Percentiles rank a stretch among this genome's conserved stretches.
Evolutionary conservation across 2,888 invertebrate species (phyloP).

Genomic region (Cetonia aurata): DNA sequence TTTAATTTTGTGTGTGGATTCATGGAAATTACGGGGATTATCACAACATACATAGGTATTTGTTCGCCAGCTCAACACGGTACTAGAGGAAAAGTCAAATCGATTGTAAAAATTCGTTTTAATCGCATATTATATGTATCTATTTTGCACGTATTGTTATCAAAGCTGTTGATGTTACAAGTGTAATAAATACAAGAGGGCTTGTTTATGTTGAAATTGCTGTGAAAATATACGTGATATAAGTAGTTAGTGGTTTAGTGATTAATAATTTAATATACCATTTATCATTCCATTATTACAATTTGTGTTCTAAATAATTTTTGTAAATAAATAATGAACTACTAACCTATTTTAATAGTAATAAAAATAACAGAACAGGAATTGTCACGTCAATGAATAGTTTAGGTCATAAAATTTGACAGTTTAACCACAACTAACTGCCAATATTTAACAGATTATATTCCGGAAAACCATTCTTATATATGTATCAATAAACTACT

Average conservation of each 20-base stretch:
- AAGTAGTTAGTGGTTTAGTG: not conserved
- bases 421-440: no score
- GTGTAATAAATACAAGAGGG: slow-evolving; percentile 6
- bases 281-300: slow-evolving; percentile 1
- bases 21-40: no score
- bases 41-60: slow-evolving; percentile 3
- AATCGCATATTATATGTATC: slow-evolving; percentile 9
- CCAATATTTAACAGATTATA: no score
- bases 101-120: slow-evolving; percentile 36
- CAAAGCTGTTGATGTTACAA: slow-evolving; percentile 17
- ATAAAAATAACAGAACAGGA: no score
- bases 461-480: no score
- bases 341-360: no score
- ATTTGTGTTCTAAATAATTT: no score
- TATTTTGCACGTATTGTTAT: slow-evolving; percentile 25
- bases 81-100: slow-evolving; percentile 32
- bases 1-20: no score
- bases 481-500: no score
- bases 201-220: slow-evolving; percentile 15
- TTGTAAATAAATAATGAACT: no score
- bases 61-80: slow-evolving; percentile 11
- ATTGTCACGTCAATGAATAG: no score
- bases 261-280: slow-evolving; percentile 5
- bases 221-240: slow-evolving; percentile 20
- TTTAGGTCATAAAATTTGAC: no score